Percentiles rank a stretch among this genome's conserved stretches.
Conservation (phyloP, 1,140 invertebrate species). For the Drosophila pandora region DNA sequence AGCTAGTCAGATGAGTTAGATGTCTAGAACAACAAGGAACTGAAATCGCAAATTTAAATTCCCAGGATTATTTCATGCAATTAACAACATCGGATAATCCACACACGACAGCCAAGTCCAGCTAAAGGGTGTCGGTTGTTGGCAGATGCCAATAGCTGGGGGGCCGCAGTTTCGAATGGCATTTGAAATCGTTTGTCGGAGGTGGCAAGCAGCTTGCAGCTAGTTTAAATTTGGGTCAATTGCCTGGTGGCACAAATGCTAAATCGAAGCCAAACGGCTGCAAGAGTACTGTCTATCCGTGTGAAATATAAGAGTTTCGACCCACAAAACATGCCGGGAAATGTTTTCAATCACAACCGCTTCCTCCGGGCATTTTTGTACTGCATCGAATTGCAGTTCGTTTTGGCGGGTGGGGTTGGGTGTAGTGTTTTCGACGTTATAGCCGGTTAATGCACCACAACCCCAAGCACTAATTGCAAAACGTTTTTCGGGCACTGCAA, state of each 20-base stretch:
- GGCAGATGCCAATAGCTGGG: constrained; percentile 10
- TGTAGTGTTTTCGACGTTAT: constrained; percentile 15
- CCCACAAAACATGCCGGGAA: constrained; percentile 49
- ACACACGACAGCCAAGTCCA: neutral
- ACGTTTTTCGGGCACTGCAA: constrained; percentile 44
- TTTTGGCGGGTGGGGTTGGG: constrained; percentile 32
- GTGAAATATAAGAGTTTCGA: constrained; percentile 37
- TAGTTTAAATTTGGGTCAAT: constrained; percentile 79
- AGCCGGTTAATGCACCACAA: constrained; percentile 13
- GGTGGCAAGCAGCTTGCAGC: constrained; percentile 68
- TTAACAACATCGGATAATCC: constrained; percentile 30
- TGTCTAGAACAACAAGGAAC: constrained; percentile 2
- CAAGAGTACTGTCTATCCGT: constrained; percentile 16
- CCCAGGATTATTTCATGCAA: constrained; percentile 32
- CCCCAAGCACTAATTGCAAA: constrained; percentile 72
- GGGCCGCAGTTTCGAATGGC: neutral
- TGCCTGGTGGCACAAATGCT: constrained; percentile 69
- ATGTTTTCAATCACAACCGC: constrained; percentile 67
- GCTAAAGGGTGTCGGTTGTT: constrained; percentile 2
- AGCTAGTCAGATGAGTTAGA: constrained; percentile 28
- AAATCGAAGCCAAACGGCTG: constrained; percentile 29
- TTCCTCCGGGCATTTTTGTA: constrained; percentile 52
- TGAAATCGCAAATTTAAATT: constrained; percentile 28
- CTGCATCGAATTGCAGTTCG: no score
- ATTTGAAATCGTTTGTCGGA: constrained; percentile 47